phyloP scores from a whole-genome alignment of 2,888 invertebrate genomes.

The Boloria euphrosyne region DNA sequence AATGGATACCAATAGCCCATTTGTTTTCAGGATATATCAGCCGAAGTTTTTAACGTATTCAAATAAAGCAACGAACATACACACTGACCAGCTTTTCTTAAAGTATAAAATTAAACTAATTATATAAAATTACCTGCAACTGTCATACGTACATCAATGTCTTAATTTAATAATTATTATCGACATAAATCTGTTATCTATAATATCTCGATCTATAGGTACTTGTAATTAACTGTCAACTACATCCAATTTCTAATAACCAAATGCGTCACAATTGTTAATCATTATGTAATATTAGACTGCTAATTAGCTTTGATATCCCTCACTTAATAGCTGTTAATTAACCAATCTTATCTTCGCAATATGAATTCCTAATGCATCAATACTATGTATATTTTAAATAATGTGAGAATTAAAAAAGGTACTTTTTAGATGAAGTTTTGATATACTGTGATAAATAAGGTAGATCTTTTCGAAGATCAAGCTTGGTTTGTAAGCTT shows the following conservation, averaged over 20 bases:
- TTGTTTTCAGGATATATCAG: no score
- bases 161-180: background rate
- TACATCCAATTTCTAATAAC: conserved; percentile 23
- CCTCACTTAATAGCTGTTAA: conserved; percentile 43
- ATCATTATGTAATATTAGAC: conserved; percentile 36
- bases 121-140: no score
- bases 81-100: no score
- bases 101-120: no score
- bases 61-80: no score
- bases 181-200: background rate
- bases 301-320: conserved; percentile 45
- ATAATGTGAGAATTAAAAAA: no score
- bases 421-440: no score
- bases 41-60: no score
- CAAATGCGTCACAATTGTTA: conserved; percentile 43
- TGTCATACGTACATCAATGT: background rate
- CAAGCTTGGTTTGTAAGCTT: no score
- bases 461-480: no score
- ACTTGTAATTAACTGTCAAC: conserved; percentile 34
- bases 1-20: no score
- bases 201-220: background rate
- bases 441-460: no score
- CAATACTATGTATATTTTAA: conserved; percentile 1
- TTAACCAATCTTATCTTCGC: conserved; percentile 42
- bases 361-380: conserved; percentile 18